phyloP scores from a whole-genome alignment of 2,888 invertebrate genomes.

The Holacanthella duospinosa region DNA sequence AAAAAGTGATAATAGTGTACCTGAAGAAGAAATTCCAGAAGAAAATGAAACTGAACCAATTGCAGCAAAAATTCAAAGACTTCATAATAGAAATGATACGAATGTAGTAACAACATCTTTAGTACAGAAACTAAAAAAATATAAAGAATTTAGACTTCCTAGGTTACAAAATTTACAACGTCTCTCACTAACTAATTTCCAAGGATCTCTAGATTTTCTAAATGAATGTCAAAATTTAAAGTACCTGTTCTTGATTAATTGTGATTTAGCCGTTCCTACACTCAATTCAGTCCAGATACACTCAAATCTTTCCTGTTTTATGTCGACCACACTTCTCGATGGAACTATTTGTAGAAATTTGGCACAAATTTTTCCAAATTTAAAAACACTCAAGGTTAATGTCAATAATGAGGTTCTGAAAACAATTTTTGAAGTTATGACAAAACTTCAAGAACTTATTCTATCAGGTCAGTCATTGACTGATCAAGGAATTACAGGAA shows the following conservation, averaged over 20 bases:
- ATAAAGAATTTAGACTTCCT: background rate
- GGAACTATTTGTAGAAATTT: background rate
- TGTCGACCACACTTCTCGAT: background rate
- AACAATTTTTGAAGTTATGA: constrained; percentile 8
- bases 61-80: background rate
- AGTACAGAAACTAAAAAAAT: background rate
- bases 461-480: constrained; percentile 5
- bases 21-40: background rate
- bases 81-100: background rate
- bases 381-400: background rate
- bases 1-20: background rate
- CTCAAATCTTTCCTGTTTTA: background rate
- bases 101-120: background rate
- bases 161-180: background rate
- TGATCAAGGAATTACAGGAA: constrained; percentile 10
- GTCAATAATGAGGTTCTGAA: constrained; percentile 3
- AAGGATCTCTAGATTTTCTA: constrained; percentile 9
- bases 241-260: constrained; percentile 10
- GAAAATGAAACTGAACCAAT: background rate
- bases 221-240: constrained; percentile 4
- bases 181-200: constrained; percentile 4
- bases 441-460: constrained; percentile 7
- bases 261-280: background rate
- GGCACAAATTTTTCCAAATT: constrained; percentile 1
- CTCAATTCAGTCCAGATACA: background rate